Percentiles rank a stretch among this genome's conserved stretches.
These are phyloP conservation scores for Myzus persicae DNA, from an alignment of 1,140 invertebrate genomes.

Conservation along the genomic window DNA sequence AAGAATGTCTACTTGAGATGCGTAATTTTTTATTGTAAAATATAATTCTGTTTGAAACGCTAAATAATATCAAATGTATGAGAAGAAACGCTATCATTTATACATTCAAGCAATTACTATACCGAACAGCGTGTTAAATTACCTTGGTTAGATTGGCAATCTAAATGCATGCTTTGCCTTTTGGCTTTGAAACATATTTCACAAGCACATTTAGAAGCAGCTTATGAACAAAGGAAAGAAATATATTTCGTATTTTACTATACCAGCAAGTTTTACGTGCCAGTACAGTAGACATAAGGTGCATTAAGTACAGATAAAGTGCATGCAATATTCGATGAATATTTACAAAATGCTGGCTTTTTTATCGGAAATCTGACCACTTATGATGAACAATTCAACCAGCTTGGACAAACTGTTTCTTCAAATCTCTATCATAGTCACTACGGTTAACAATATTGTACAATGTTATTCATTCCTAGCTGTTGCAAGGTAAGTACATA, in stretches of 20 bases:
- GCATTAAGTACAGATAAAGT: neutral
- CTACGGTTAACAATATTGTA: no score
- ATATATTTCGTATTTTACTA: neutral
- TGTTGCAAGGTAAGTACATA: neutral
- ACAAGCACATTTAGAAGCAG: neutral
- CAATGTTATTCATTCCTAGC: neutral
- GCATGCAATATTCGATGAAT: neutral
- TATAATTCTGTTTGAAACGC: neutral
- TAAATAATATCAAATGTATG: neutral
- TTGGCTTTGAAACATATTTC: neutral
- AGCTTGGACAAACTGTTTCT: no score
- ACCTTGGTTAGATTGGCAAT: neutral
- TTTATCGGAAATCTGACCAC: no score
- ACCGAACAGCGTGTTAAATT: neutral
- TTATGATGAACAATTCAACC: no score
- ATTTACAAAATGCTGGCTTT: no score
- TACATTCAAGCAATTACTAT: neutral
- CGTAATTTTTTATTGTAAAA: neutral
- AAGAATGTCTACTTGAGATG: neutral
- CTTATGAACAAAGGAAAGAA: neutral
- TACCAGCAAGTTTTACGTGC: neutral
- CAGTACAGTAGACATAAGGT: neutral
- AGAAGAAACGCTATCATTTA: neutral
- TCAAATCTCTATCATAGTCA: no score
- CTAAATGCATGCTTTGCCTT: neutral